Evolutionary conservation across 2,888 invertebrate genomes (phyloP), one percentile per base, ranked within the genome.

Genomic region (Pristionchus entomophagus): DNA sequence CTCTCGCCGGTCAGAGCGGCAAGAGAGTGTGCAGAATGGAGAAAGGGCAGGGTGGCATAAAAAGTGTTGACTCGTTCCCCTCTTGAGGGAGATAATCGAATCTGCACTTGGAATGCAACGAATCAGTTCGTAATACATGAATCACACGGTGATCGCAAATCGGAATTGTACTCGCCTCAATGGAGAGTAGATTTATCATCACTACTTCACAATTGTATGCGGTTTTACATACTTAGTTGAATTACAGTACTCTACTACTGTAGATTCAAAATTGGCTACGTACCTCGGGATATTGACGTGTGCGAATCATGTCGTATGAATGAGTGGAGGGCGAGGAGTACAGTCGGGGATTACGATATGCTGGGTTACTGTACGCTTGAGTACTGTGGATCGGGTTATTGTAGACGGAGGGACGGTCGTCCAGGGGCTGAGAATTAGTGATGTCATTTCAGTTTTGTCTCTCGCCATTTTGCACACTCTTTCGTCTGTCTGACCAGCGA

Each of bases 211-310:
- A n/a, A n/a, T n/a, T n/a, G n/a, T n/a, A n/a, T n/a, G n/a, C n/a
- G n/a, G n/a, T n/a, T n/a, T n/a, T n/a, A n/a, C n/a, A n/a, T n/a
- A n/a, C n/a, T n/a, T n/a, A n/a, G n/a, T n/a, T n/a, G n/a, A n/a
- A n/a, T n/a, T n/a, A n/a, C n/a, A n/a, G n/a, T n/a, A n/a, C n/a
- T n/a, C n/a, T n/a, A n/a, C n/a, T n/a, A n/a, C n/a, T n/a, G n/a
- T n/a, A n/a, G n/a, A n/a, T n/a, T n/a, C n/a, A n/a, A n/a, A n/a
- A n/a, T n/a, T n/a, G n/a, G n/a, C n/a, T n/a, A n/a, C n/a, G n/a
- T n/a, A 90, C 90, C 87, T 90, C 90, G 32, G 90, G 89, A 81
- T 88, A 89, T 87, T 90, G 90, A 22, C 90, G 87, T 4, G 90
- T 89, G 38, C 90, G 83, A 56, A 90, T 84, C 90, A 90, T 90